Evolutionary conservation across 2,797 vertebrate species (phyloP).

Genomic region (Poeciliopsis gracilis): DNA sequence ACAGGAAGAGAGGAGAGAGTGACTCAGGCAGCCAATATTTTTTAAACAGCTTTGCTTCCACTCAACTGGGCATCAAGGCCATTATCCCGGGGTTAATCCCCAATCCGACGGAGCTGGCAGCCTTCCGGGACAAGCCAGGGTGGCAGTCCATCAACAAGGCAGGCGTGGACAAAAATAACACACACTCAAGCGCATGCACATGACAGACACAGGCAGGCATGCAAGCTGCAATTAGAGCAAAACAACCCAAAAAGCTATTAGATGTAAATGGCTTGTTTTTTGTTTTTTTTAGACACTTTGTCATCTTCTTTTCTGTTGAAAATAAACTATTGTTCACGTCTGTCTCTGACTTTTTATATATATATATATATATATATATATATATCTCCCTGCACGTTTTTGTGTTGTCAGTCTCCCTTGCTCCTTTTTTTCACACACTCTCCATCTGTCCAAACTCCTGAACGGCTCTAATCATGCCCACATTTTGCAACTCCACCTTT

Average conservation of each 20-base stretch:
- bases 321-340: constrained; percentile 29
- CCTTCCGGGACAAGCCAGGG: constrained; percentile 75
- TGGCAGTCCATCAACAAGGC: constrained; percentile 76
- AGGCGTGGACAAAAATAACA: constrained; percentile 71
- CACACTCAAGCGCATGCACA: constrained; percentile 45
- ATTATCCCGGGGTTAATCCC: constrained; percentile 84
- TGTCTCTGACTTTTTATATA: constrained; percentile 29
- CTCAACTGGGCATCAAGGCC: constrained; percentile 83
- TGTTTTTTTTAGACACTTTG: constrained; percentile 30
- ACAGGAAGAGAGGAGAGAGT: constrained; percentile 65
- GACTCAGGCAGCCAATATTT: constrained; percentile 78
- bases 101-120: constrained; percentile 78
- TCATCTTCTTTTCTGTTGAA: constrained; percentile 30
- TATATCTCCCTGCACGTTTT: constrained; percentile 19
- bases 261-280: constrained; percentile 37
- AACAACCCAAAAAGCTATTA: constrained; percentile 52
- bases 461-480: constrained; percentile 50
- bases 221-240: constrained; percentile 56
- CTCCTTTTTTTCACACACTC: constrained; percentile 57
- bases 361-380: too few relatives aligned
- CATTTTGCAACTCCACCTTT: constrained; percentile 51
- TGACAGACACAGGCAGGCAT: constrained; percentile 47
- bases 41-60: constrained; percentile 84
- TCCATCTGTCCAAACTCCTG: constrained; percentile 66
- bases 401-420: constrained; percentile 31